Conservation (phyloP, 2,797 vertebrate species). For the Momotus momota region DNA sequence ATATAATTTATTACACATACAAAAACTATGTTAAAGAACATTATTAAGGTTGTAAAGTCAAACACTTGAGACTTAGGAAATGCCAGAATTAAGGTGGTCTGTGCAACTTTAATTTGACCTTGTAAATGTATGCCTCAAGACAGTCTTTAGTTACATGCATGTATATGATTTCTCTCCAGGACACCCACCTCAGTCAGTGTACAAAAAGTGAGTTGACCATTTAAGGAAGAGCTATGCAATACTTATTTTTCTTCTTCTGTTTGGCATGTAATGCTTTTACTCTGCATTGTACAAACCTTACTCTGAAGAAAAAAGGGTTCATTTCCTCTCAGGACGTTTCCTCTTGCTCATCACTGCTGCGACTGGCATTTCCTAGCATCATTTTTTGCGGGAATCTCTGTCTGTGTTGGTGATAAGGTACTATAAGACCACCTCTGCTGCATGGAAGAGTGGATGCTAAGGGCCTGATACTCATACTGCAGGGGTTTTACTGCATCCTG, state of each 20-base stretch:
- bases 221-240: background rate
- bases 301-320: background rate
- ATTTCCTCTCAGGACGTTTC: background rate
- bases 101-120: constrained; percentile 59
- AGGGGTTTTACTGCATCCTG: background rate
- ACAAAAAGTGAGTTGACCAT: background rate
- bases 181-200: background rate
- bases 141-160: background rate
- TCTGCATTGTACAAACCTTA: background rate
- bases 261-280: background rate
- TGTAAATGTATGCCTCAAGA: background rate
- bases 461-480: background rate
- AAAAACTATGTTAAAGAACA: constrained; percentile 60
- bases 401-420: background rate
- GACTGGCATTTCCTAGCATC: background rate
- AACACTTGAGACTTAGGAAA: constrained; percentile 65
- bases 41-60: constrained; percentile 71
- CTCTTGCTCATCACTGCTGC: background rate
- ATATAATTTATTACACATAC: constrained; percentile 59
- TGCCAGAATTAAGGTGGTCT: constrained; percentile 70
- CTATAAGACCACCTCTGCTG: background rate
- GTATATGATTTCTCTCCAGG: constrained; percentile 15
- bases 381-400: background rate
- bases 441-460: background rate
- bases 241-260: background rate